These are phyloP conservation scores for Porites evermanni DNA, from an alignment of 92 coral and sea anemone genomes.

Conservation along the genomic window DNA sequence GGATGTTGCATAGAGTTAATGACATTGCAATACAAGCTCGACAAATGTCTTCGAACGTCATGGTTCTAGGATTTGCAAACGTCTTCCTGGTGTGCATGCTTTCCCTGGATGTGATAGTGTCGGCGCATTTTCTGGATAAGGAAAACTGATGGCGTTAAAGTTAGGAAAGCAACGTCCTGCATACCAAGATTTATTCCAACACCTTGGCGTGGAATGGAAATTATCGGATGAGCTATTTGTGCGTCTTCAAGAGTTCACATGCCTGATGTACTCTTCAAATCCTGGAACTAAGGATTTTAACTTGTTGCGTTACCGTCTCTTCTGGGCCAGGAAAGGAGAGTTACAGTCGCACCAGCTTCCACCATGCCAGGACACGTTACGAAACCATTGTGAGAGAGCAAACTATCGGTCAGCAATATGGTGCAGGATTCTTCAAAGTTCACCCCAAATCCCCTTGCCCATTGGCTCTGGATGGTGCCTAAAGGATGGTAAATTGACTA, in stretches of 20 bases:
- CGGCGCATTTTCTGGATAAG: slow-evolving; percentile 37
- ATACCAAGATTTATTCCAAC: slow-evolving; percentile 4
- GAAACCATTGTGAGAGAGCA: slow-evolving; percentile 30
- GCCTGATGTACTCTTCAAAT: slow-evolving; percentile 6
- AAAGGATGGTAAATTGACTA: slow-evolving; percentile 29
- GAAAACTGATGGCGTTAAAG: slow-evolving; percentile 40
- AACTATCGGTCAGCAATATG: slow-evolving; percentile 29
- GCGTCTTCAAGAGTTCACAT: not conserved
- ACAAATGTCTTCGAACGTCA: slow-evolving; percentile 28
- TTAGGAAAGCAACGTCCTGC: not conserved
- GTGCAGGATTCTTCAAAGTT: not conserved
- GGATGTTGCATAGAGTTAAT: slow-evolving; percentile 67
- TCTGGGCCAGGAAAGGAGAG: slow-evolving; percentile 24
- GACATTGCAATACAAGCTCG: slow-evolving; percentile 62
- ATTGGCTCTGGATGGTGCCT: slow-evolving; percentile 49
- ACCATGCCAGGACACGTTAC: slow-evolving; percentile 31
- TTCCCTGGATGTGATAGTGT: slow-evolving; percentile 43
- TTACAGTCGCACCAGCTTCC: slow-evolving; percentile 35
- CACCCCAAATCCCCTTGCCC: slow-evolving; percentile 43
- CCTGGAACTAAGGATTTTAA: slow-evolving; percentile 12
- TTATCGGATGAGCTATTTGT: slow-evolving; percentile 5
- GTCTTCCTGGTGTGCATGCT: slow-evolving; percentile 46
- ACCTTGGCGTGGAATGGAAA: slow-evolving; percentile 32
- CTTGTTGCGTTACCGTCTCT: slow-evolving; percentile 21
- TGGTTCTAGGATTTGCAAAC: slow-evolving; percentile 36